Conservation (phyloP, 2,888 invertebrate species). For the Drosophila diplacantha region DNA sequence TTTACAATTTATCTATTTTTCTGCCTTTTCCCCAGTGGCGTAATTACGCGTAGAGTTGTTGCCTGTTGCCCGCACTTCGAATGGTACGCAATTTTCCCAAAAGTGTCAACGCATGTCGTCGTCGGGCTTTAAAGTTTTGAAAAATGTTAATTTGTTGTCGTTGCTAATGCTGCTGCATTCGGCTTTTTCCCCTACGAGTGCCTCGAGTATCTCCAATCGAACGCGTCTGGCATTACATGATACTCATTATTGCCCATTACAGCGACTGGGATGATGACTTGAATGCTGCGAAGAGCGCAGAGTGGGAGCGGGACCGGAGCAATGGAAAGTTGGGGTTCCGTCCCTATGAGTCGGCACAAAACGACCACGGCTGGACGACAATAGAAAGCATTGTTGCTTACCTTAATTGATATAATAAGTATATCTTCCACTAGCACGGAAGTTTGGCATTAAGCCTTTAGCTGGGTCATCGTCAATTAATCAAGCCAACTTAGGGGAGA, state of each 20-base stretch:
- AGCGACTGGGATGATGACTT: constrained; percentile 23
- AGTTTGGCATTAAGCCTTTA: constrained; percentile 53
- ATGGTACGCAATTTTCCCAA: constrained; percentile 60
- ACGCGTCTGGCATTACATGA: constrained; percentile 62
- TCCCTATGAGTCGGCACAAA: constrained; percentile 55
- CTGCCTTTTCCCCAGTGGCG: constrained; percentile 28
- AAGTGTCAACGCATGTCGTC: constrained; percentile 63
- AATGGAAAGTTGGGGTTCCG: constrained; percentile 48
- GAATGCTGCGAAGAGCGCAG: constrained; percentile 28
- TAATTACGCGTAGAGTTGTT: constrained; percentile 54
- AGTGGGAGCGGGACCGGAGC: background rate
- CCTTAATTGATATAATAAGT: constrained; percentile 58
- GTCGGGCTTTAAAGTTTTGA: constrained; percentile 41
- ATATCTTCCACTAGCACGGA: constrained; percentile 47
- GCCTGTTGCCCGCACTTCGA: constrained; percentile 49
- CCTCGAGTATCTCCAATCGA: constrained; percentile 38
- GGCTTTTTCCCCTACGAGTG: constrained; percentile 8
- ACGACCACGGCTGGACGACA: constrained; percentile 16
- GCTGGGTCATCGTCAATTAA: constrained; percentile 53
- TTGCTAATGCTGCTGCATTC: constrained; percentile 31
- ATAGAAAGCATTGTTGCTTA: constrained; percentile 47
- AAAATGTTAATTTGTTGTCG: constrained; percentile 61
- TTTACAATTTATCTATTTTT: constrained; percentile 7
- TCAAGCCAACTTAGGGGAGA: constrained; percentile 28
- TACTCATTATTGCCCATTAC: constrained; percentile 58